phyloP scores from a whole-genome alignment of 1,140 invertebrate genomes.

The Trachymyrmex cornetzi region DNA sequence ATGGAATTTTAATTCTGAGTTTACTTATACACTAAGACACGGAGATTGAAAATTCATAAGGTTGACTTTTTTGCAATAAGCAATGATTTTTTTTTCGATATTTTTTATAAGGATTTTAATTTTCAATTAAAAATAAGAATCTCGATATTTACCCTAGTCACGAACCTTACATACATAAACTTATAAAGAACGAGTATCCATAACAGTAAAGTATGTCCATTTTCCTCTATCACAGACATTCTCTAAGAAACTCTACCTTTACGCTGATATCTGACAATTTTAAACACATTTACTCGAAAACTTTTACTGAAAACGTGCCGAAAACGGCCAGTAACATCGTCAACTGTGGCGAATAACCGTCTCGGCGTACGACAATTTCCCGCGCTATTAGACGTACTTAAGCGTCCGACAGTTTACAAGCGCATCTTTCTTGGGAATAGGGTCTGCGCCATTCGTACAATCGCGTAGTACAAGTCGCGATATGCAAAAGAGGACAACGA shows the following conservation, averaged over 20 bases:
- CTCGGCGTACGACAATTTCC: constrained; percentile 45
- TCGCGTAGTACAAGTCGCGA: constrained; percentile 16
- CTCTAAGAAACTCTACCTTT: neutral
- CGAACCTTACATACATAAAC: neutral
- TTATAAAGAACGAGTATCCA: neutral
- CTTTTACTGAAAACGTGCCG: neutral
- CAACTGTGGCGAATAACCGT: constrained; percentile 17
- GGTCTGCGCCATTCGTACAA: neutral
- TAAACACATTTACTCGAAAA: constrained; percentile 10
- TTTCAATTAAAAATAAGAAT: neutral
- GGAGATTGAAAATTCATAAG: neutral
- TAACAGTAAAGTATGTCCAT: neutral
- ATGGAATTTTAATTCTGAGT: constrained; percentile 6
- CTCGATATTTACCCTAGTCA: neutral
- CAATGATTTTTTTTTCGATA: neutral
- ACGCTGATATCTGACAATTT: constrained; percentile 21
- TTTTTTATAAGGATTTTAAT: neutral
- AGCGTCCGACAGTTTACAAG: constrained; percentile 39
- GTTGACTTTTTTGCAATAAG: neutral
- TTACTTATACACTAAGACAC: neutral
- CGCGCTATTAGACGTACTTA: constrained; percentile 43
- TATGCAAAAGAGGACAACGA: constrained; percentile 66
- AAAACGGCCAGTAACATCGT: neutral
- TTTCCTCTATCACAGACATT: neutral
- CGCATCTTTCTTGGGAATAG: constrained; percentile 12